Evolutionary conservation across 2,113 vertebrate genomes (phyloP).

Genomic region (Butorides virescens): DNA sequence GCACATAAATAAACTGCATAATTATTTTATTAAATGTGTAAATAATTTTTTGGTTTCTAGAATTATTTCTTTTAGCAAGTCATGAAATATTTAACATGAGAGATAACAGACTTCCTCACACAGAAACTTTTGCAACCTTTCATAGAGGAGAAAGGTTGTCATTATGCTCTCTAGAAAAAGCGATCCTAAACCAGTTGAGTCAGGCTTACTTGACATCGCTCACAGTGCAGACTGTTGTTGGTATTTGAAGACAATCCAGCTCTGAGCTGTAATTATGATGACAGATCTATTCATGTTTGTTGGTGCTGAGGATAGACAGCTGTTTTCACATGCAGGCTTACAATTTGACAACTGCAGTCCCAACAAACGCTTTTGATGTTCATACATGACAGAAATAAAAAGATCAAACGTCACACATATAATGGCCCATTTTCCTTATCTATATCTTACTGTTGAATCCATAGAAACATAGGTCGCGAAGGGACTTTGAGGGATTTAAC

Average conservation of each 20-base stretch:
- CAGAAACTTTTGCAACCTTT: not conserved
- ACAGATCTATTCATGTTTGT: conserved; percentile 54
- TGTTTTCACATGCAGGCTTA: conserved; percentile 58
- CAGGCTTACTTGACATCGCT: conserved; percentile 35
- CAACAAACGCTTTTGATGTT: conserved; percentile 50
- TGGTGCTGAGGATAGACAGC: conserved; percentile 60
- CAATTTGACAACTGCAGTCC: conserved; percentile 48
- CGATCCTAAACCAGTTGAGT: conserved; percentile 38
- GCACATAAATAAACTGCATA: not conserved
- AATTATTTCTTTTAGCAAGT: not conserved
- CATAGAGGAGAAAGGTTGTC: not conserved
- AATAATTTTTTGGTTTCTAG: conserved; percentile 11
- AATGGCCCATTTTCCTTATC: not conserved
- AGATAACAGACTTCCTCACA: not conserved
- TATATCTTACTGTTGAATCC: not conserved
- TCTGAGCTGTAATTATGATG: conserved; percentile 58
- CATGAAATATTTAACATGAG: not conserved
- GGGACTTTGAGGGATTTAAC: not conserved
- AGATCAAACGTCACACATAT: not conserved
- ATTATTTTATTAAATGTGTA: conserved; percentile 53
- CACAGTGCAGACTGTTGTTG: conserved; percentile 45
- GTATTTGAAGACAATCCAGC: conserved; percentile 58
- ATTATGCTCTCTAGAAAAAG: not conserved
- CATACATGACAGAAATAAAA: conserved; percentile 1
- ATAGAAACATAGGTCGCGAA: not conserved